Base-by-base conservation (phyloP, 2,888 invertebrate genomes). In the Adelphocoris suturalis region DNA sequence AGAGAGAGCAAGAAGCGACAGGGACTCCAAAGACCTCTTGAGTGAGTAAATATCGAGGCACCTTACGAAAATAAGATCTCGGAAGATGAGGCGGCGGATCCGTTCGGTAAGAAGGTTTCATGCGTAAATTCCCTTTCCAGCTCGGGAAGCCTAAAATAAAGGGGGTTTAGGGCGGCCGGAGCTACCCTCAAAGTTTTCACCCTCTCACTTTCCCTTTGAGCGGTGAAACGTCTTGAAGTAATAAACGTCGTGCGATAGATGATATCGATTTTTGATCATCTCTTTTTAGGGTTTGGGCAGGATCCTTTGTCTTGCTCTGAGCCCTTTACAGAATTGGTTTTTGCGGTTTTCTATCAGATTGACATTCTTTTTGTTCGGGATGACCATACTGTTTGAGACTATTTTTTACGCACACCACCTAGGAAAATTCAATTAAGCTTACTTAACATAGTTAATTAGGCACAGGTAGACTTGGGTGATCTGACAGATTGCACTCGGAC, bases 21-120 rank as follows among this genome's bases (percentile, higher is more conserved):
- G 76, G 76, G 28, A 19, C 75, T 28, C 37, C 37, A 76, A n/a
- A 46, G 16, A 46, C 37, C 46, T 46, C 76, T 76, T 76, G 28
- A 76, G 76, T 76, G 76, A 28, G 76, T 76, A 76, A 76, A 76
- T 76, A 76, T 76, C 76, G 46, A 76, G 76, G 76, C 28, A 76
- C 76, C 76, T 76, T 28, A 28, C 76, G 76, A 76, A 76, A 76
- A 76, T 76, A 46, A 27, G 76, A 76, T 27, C 76, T 14, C 28
- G 16, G 37, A 76, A 28, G 61, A 27, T 76, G 76, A 76, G 76
- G 46, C 76, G 76, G 27, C 28, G 76, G 76, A 76, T 76, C 76
- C 76, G 76, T 37, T 28, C 14, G 28, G 76, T 76, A 76, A 76
- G 76, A 76, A 76, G 76, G 76, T 76, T 76, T 76, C 27, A 76